Base-by-base conservation (phyloP, 2,113 vertebrate species). In the Ophiodon elongatus region DNA sequence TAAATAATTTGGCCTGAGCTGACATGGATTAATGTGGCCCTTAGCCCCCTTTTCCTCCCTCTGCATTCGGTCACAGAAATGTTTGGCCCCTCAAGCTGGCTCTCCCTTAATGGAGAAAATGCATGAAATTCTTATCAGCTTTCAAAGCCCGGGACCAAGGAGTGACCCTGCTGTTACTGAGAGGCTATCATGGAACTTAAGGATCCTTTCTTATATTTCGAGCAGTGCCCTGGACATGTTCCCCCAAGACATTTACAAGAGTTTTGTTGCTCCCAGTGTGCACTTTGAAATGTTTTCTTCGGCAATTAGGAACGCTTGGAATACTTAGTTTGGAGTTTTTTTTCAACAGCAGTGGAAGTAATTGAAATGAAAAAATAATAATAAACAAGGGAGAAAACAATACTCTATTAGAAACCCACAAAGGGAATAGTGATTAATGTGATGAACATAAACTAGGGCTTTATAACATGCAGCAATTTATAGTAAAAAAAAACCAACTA, bases 1-100 rank as follows among this genome's bases (percentile, higher is more conserved):
- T 96, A 91, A 96, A 97, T 96, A 95, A 96, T 95, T 96, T 95
- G 95, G 90, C 92, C 91, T 93, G 93, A 92, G 91, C 90, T 95
- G 94, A 96, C 96, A 96, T 93, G 47, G 85, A 91, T 92, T 92
- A 91, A 91, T 95, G 90, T 94, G 93, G 90, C 94, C 91, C 95
- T 95, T 95, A 83, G 90, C 93, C 90, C 83, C 35, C 79, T 85
- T 83, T 90, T 78, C 80, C 84, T 83, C 84, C 73, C 83, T 88
- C 92, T 89, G 93, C 90, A 87, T 95, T 94, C 89, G 91, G 92
- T 91, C 77, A 86, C 84, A 56, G 70, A 90, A 87, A 86, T 82
- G 75, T 88, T 91, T 85, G 81, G 84, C 81, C 81, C 76, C 41
- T 74, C 78, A 50, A 76, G 85, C 59, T 35, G 63, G 45, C 17